phyloP scores from a whole-genome alignment of 2,888 invertebrate genomes.

The Microctonus aethiopoides region DNA sequence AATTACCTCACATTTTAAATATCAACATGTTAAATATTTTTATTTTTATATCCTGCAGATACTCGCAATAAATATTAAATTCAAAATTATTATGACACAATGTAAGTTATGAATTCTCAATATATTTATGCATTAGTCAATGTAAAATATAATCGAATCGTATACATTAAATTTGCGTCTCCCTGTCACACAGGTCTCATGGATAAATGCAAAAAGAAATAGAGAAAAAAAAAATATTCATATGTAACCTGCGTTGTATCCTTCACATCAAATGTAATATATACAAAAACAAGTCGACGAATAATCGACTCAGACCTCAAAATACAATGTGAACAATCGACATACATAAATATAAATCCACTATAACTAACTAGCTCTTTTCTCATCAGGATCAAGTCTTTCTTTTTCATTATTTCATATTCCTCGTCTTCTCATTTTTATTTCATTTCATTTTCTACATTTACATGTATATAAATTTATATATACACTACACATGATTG shows the following conservation, averaged over 20 bases:
- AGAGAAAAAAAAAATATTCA: background rate
- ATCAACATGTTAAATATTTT: too few relatives aligned
- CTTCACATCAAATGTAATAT: background rate
- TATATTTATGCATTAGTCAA: background rate
- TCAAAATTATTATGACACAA: background rate
- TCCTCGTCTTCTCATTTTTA: background rate
- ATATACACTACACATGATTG: constrained; percentile 40
- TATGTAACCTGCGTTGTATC: background rate
- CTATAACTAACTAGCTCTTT: constrained; percentile 57
- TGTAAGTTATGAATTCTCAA: background rate
- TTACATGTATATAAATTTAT: background rate
- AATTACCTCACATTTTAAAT: background rate
- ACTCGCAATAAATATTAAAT: too few relatives aligned
- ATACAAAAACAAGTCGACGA: constrained; percentile 12
- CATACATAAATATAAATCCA: constrained; percentile 39
- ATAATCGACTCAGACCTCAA: background rate
- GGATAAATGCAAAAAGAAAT: background rate
- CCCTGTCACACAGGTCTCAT: background rate
- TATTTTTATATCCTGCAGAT: too few relatives aligned
- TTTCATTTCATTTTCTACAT: background rate
- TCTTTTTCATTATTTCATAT: constrained; percentile 18
- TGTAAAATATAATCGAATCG: background rate
- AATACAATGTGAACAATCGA: constrained; percentile 30
- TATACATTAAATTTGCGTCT: background rate
- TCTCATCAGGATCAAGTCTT: constrained; percentile 57